Conservation (phyloP, 2,113 vertebrate genomes). For the Myotis yumanensis region DNA sequence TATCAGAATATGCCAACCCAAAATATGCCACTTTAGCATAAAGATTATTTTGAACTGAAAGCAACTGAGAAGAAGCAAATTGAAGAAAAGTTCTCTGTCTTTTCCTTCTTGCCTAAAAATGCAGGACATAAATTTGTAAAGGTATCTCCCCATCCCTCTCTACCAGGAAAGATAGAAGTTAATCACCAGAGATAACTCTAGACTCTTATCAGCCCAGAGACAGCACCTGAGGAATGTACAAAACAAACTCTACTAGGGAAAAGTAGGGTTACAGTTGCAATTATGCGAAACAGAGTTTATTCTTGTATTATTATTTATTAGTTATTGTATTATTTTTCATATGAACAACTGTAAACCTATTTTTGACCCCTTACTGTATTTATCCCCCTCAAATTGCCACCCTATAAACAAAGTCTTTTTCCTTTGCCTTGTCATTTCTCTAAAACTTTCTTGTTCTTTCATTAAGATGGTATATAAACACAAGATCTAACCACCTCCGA, state of each 20-base stretch:
- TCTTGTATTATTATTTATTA: neutral
- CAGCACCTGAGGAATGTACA: neutral
- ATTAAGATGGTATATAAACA: neutral
- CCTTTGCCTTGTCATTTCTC: neutral
- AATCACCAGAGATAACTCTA: neutral
- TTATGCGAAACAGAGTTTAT: neutral
- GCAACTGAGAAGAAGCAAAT: neutral
- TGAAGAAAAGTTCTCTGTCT: neutral
- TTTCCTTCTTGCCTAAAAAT: neutral
- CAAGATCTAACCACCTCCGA: neutral
- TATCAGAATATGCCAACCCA: neutral
- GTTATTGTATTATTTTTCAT: neutral
- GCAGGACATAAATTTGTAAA: neutral
- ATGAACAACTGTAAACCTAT: neutral
- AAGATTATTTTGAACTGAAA: neutral
- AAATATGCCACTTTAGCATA: neutral
- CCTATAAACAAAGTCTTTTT: neutral
- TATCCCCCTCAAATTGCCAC: neutral
- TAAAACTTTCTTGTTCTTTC: neutral
- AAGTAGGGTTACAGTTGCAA: neutral
- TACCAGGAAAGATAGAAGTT: neutral
- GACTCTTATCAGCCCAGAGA: neutral
- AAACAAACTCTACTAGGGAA: neutral
- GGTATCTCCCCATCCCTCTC: neutral
- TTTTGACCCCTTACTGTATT: neutral